phyloP scores from a whole-genome alignment of 2,113 vertebrate species.

The Grantiella picta region DNA sequence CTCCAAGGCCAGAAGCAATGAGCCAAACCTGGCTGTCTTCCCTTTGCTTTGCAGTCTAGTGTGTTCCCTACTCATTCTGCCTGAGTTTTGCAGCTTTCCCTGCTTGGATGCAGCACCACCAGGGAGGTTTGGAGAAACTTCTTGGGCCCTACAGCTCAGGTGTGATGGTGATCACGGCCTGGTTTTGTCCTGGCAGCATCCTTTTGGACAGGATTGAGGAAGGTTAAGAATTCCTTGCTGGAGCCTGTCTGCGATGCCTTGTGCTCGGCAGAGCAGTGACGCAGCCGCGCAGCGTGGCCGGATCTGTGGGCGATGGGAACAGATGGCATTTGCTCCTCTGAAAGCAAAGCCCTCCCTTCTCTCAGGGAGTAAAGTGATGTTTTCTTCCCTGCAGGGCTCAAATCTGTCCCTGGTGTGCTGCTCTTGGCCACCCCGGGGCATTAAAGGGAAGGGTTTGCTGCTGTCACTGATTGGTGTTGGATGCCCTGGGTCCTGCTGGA shows the following conservation, averaged over 20 bases:
- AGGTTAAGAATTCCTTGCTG: not conserved
- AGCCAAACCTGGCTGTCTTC: not conserved
- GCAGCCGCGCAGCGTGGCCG: not conserved
- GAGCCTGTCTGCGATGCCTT: not conserved
- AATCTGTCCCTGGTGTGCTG: not conserved
- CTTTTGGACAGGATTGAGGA: not conserved
- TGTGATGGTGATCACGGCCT: not conserved
- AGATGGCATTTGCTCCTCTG: slow-evolving; percentile 37
- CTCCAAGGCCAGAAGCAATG: not conserved
- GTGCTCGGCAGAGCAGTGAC: not conserved
- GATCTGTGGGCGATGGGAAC: slow-evolving; percentile 25
- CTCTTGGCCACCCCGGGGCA: not conserved
- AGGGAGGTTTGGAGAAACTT: not conserved
- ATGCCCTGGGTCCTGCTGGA: not conserved
- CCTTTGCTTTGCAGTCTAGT: not conserved
- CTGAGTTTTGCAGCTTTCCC: not conserved
- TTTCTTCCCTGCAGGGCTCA: not conserved
- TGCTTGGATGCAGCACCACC: not conserved
- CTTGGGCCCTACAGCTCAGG: accelerated
- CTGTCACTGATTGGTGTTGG: not conserved
- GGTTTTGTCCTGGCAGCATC: not conserved
- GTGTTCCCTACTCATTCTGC: not conserved
- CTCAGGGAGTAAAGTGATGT: not conserved
- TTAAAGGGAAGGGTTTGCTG: not conserved
- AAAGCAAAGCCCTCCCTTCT: not conserved